Evolutionary conservation across 2,113 vertebrate genomes (phyloP).

Genomic region (Hypocryptadius cinnamomeus): DNA sequence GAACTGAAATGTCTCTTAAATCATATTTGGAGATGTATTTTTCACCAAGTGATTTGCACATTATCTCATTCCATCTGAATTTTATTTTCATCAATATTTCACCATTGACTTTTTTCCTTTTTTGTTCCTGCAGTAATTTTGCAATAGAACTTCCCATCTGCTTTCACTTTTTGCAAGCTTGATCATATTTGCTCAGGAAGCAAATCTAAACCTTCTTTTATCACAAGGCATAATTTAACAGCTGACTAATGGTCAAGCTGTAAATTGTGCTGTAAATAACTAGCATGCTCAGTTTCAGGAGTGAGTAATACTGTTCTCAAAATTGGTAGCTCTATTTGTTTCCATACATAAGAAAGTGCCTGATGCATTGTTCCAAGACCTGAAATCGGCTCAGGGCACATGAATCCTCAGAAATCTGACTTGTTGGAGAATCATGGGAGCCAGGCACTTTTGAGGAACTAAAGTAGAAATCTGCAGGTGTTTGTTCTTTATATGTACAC

Average conservation of each 20-base stretch:
- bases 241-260: constrained; percentile 25
- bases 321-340: not conserved
- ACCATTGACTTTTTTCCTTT: not conserved
- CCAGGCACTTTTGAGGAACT: not conserved
- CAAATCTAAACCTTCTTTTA: constrained; percentile 7
- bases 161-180: constrained; percentile 36
- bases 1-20: constrained; percentile 49
- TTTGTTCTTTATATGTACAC: not conserved
- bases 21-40: constrained; percentile 48
- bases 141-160: constrained; percentile 39
- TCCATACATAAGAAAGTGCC: not conserved
- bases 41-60: constrained; percentile 53
- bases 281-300: not conserved
- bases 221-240: constrained; percentile 5
- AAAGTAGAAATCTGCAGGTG: not conserved
- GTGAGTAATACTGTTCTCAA: not conserved
- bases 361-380: not conserved
- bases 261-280: not conserved
- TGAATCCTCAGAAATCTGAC: not conserved
- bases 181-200: not conserved
- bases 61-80: constrained; percentile 62
- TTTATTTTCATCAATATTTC: constrained; percentile 39
- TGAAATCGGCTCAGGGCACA: not conserved
- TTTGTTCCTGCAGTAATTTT: constrained; percentile 41
- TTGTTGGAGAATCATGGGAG: not conserved